Evolutionary conservation across 2,888 invertebrate species (phyloP).

Genomic region (Andrena bicolor): DNA sequence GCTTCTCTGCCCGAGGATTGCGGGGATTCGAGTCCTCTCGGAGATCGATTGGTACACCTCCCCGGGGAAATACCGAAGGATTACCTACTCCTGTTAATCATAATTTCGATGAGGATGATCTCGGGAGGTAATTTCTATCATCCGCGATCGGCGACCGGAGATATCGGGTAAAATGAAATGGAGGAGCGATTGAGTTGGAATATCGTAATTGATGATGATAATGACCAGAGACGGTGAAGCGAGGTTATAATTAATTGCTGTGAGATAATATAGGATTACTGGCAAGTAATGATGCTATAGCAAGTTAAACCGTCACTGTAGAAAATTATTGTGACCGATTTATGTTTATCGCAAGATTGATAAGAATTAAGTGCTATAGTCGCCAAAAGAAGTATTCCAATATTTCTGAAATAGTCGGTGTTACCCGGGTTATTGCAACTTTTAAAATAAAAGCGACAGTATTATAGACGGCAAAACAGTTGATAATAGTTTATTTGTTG

Average conservation of each 20-base stretch:
- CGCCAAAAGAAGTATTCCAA: too few species aligned
- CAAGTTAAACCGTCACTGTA: too few species aligned
- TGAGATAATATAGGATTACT: too few species aligned
- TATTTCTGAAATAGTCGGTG: too few species aligned
- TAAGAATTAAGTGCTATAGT: too few species aligned
- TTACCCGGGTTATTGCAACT: too few species aligned
- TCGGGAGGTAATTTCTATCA: constrained; percentile 42
- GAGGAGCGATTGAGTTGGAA: neutral
- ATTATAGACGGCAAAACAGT: too few species aligned
- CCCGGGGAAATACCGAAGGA: constrained; percentile 50
- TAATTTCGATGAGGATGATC: constrained; percentile 46
- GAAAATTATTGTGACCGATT: too few species aligned
- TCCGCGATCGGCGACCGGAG: neutral
- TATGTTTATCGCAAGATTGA: too few species aligned
- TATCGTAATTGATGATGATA: neutral
- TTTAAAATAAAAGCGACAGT: too few species aligned
- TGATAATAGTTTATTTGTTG: too few species aligned
- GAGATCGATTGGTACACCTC: constrained; percentile 4
- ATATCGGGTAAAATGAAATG: neutral
- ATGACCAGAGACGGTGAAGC: neutral
- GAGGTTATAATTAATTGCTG: neutral
- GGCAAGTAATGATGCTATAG: too few species aligned
- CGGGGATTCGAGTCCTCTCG: neutral
- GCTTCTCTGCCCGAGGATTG: neutral
- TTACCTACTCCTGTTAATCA: constrained; percentile 37